Evolutionary conservation across 2,888 invertebrate genomes (phyloP).

Genomic region (Druceiella hillmani): DNA sequence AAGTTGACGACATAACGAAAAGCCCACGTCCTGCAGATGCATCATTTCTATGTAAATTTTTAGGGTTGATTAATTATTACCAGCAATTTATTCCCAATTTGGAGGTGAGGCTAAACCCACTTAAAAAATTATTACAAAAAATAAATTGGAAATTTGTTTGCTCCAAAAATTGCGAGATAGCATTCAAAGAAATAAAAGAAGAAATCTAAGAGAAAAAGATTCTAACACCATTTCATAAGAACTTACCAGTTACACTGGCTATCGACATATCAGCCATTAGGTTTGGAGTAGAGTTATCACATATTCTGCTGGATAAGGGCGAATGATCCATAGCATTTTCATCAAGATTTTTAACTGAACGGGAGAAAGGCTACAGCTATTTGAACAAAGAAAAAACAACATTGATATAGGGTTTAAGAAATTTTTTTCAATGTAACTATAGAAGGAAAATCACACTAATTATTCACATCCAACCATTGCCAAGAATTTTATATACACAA

Average conservation of each 20-base stretch:
- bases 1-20: conserved; percentile 3
- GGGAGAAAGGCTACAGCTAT: conserved; percentile 31
- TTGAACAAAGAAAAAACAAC: conserved; percentile 32
- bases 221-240: conserved; percentile 24
- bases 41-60: conserved; percentile 9
- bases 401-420: conserved; percentile 29
- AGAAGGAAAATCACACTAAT: conserved; percentile 30
- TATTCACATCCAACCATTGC: conserved; percentile 31
- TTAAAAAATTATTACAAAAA: no score
- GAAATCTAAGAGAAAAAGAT: conserved; percentile 22
- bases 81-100: no score
- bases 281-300: conserved; percentile 29
- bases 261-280: conserved; percentile 31
- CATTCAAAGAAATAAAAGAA: conserved; percentile 19
- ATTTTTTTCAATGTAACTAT: conserved; percentile 31
- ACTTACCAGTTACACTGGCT: conserved; percentile 25
- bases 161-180: conserved; percentile 15
- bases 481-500: conserved; percentile 28
- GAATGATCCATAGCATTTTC: conserved; percentile 32
- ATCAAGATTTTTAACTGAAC: conserved; percentile 27
- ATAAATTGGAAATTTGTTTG: conserved; percentile 9
- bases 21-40: no score
- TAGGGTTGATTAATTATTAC: conserved; percentile 23
- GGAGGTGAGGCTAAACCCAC: no score
- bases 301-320: conserved; percentile 26